Base-by-base conservation (phyloP, 2,113 vertebrate species). In the Dascyllus trimaculatus region DNA sequence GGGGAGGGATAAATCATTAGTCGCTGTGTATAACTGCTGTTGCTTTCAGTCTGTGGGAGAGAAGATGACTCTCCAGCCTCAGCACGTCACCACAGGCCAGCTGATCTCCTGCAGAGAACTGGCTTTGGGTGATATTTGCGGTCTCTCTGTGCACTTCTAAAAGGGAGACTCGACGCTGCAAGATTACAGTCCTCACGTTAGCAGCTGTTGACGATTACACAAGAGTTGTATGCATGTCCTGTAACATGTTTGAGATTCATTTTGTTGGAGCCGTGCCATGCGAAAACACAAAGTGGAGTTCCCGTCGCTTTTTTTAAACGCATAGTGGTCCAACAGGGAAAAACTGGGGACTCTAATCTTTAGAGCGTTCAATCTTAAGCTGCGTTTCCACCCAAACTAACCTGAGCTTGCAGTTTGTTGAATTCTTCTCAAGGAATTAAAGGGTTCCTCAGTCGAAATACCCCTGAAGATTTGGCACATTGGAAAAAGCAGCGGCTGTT, bases 161-260 rank as follows among this genome's bases (percentile, higher is more conserved):
- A 69, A 38, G 38, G 26, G 29, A 69, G 57, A 64, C 15, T 18
- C 18, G 11, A 51, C 51, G 58, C 48, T 32, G 25, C 56, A 40
- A 59, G 64, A 60, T 74, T 43, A 54, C 54, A 59, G 69, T 45
- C 53, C 54, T 21, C 24, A 11, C 14, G 54, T 74, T 67, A 32
- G 57, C 75, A 64, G 64, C 75, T 62, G 48, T 46, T 66, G 38
- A 59, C 63, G 60, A 65, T 49, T 32, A 68, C 59, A 4, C 32
- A 38, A 15, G 32, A 54, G 71, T 82, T 80, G 53, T 32, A 66
- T 81, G 84, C 85, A 87, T 90, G 88, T 79, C 75, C 26, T 56
- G 75, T 51, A 54, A 78, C 57, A 65, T 60, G 68, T 52, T 56
- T 32, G 15, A 77, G 69, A 80, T 68, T 26, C 45, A 11, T 72